A percentile compares a stretch with the other conserved stretches of the same genome.
Evolutionary conservation across 2,888 invertebrate genomes (phyloP).

Genomic region (Drosophila lacicola): DNA sequence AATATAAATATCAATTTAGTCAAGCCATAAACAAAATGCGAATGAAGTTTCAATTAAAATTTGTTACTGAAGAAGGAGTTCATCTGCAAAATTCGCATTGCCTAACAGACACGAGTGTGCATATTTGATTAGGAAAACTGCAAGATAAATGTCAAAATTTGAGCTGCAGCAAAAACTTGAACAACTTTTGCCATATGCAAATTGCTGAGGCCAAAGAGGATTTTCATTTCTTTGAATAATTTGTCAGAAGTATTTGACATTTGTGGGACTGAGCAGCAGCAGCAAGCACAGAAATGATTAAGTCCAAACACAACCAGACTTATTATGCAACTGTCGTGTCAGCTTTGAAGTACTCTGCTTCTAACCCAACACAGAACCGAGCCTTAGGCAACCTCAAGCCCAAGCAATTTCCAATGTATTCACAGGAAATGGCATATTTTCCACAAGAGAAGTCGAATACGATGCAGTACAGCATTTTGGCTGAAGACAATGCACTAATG

Average conservation of each 20-base stretch:
- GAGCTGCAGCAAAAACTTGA: slow-evolving; percentile 18
- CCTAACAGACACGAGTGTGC: slow-evolving; percentile 33
- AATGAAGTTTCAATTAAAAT: slow-evolving; percentile 3
- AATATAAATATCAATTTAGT: not conserved
- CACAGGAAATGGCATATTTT: not conserved
- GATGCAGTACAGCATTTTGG: not conserved
- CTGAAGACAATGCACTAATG: not conserved
- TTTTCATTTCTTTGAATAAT: slow-evolving; percentile 53
- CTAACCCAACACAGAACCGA: not conserved
- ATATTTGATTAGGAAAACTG: slow-evolving; percentile 48
- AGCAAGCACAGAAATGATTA: slow-evolving; percentile 30
- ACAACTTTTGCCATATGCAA: slow-evolving; percentile 51
- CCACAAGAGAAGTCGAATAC: not conserved
- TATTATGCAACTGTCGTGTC: slow-evolving; percentile 21
- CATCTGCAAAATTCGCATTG: slow-evolving; percentile 12
- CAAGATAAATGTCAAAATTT: slow-evolving; percentile 63
- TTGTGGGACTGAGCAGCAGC: slow-evolving; percentile 25
- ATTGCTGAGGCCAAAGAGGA: slow-evolving; percentile 32
- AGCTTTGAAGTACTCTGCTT: slow-evolving; percentile 20
- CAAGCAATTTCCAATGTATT: not conserved
- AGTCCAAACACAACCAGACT: slow-evolving; percentile 34
- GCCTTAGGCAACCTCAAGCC: not conserved
- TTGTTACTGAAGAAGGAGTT: not conserved
- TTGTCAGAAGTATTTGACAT: slow-evolving; percentile 72
- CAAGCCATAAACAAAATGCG: not conserved